Conservation (phyloP, 1,140 invertebrate genomes). For the Himalopsyche phryganea region DNA sequence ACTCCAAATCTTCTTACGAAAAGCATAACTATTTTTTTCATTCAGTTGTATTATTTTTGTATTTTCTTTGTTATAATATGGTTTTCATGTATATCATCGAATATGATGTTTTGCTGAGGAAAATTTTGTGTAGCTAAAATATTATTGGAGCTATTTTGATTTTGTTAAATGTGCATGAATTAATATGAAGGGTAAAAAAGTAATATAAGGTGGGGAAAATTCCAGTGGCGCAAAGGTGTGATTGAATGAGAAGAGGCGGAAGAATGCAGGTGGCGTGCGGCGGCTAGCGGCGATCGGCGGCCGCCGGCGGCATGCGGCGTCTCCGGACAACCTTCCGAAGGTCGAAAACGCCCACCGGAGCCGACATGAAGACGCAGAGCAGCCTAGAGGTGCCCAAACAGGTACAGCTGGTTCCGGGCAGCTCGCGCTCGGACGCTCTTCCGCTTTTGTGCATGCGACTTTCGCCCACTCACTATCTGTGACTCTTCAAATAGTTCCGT, state of each 20-base stretch:
- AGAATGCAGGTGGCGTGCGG: slow-evolving; percentile 23
- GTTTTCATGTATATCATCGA: no score
- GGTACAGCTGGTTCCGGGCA: slow-evolving; percentile 46
- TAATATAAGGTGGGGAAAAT: slow-evolving; percentile 3
- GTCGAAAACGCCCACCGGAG: slow-evolving; percentile 78
- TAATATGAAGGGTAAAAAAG: no score
- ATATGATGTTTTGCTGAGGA: no score
- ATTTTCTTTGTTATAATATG: no score
- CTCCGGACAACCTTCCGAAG: slow-evolving; percentile 81
- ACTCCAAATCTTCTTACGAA: no score
- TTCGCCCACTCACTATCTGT: no score
- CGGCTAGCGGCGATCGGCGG: slow-evolving; percentile 25
- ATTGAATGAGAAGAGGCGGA: slow-evolving; percentile 27
- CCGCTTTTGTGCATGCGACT: slow-evolving; percentile 12
- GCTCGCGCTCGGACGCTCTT: slow-evolving; percentile 3
- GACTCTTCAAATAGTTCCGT: slow-evolving; percentile 7
- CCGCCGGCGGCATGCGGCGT: slow-evolving; percentile 66
- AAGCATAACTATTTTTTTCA: no score
- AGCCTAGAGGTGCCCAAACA: slow-evolving; percentile 85
- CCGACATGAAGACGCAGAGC: slow-evolving; percentile 86
- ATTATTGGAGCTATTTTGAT: no score
- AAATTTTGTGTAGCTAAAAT: no score
- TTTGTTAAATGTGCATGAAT: no score
- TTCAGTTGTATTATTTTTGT: no score
- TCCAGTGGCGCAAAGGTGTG: slow-evolving; percentile 22